Conservation (phyloP, 2,888 invertebrate species). For the Odontomyia ornata region DNA sequence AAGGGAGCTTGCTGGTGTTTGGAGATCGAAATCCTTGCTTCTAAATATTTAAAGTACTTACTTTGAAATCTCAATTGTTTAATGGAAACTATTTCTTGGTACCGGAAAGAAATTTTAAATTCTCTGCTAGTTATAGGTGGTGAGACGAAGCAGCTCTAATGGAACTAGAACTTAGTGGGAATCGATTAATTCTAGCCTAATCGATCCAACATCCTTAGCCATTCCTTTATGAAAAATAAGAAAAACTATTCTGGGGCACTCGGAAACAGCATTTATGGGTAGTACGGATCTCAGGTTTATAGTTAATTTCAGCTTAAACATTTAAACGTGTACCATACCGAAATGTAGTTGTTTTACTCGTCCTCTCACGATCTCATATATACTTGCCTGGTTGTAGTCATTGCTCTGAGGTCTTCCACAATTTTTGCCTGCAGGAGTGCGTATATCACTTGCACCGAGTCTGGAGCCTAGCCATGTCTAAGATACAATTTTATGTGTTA, state of each 20-base stretch:
- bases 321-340: conserved; percentile 37
- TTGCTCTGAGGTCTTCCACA: conserved; percentile 27
- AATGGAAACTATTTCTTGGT: too few species aligned
- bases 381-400: conserved; percentile 21
- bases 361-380: conserved; percentile 22
- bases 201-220: not conserved
- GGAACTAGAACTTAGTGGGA: too few species aligned
- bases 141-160: too few species aligned
- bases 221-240: not conserved
- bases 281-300: conserved; percentile 17
- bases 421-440: conserved; percentile 17
- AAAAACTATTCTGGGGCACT: conserved; percentile 2
- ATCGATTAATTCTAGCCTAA: too few species aligned
- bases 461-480: conserved; percentile 43
- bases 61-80: too few species aligned
- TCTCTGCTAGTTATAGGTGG: too few species aligned
- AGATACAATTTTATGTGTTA: conserved; percentile 50
- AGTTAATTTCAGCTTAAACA: conserved; percentile 33
- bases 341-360: conserved; percentile 39
- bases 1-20: not conserved
- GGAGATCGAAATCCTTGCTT: not conserved
- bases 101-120: too few species aligned
- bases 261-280: conserved; percentile 16
- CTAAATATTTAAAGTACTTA: too few species aligned
- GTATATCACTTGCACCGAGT: conserved; percentile 36